Conservation (phyloP, 2,797 vertebrate genomes). For the Artibeus lituratus region DNA sequence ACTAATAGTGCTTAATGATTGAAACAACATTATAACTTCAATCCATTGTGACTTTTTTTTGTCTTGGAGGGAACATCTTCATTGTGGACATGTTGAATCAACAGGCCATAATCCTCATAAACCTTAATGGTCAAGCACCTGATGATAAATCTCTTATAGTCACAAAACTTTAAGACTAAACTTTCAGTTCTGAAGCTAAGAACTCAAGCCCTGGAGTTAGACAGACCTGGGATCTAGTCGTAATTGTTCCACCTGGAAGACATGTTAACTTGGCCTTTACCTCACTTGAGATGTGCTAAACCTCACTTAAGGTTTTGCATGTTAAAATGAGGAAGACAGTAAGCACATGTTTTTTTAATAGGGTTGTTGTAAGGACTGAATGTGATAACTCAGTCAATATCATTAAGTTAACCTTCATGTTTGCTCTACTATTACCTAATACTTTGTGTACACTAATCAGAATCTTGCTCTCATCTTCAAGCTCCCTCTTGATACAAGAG, state of each 20-base stretch:
- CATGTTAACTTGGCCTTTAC: not conserved
- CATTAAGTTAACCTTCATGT: not conserved
- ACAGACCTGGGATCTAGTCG: not conserved
- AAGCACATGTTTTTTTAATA: not conserved
- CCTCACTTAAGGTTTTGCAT: not conserved
- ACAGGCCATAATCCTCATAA: not conserved
- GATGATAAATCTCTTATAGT: too few species aligned
- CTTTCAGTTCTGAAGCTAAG: not conserved
- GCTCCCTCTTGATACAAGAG: not conserved
- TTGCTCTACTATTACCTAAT: not conserved
- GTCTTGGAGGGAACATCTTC: not conserved
- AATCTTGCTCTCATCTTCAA: not conserved
- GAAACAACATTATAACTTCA: not conserved
- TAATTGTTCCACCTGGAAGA: not conserved
- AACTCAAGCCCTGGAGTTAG: not conserved
- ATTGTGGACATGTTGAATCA: not conserved
- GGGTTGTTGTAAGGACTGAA: not conserved
- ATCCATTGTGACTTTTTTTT: not conserved
- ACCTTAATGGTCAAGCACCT: not conserved
- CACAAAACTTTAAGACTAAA: not conserved
- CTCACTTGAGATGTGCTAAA: too few species aligned
- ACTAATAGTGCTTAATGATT: not conserved
- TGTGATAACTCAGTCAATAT: not conserved
- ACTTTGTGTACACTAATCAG: not conserved
- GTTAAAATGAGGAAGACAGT: not conserved